These are phyloP conservation scores for Labeo calbasu DNA, from an alignment of 2,797 vertebrate species.

Conservation along the genomic window DNA sequence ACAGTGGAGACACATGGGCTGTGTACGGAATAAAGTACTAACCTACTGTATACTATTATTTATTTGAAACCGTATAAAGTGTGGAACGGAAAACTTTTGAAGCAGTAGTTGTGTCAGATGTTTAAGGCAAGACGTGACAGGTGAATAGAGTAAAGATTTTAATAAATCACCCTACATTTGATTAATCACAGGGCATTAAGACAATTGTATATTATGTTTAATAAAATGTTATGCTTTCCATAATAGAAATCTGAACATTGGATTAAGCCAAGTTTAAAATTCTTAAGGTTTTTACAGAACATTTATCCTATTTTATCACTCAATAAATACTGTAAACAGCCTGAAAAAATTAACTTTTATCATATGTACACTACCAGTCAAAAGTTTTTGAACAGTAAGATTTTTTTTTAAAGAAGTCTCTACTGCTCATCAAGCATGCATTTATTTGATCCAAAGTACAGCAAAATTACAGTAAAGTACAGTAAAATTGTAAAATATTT, in stretches of 20 bases:
- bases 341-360: not conserved
- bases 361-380: not conserved
- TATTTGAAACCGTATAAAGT: not conserved
- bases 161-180: not conserved
- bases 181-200: not conserved
- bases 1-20: slow-evolving; percentile 10
- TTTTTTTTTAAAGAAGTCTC: too few species aligned
- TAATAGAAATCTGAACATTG: not conserved
- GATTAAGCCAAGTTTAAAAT: not conserved
- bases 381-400: too few species aligned
- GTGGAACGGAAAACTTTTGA: not conserved
- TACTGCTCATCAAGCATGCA: too few species aligned
- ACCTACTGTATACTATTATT: not conserved
- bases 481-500: too few species aligned
- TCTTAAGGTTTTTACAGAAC: not conserved
- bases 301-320: not conserved
- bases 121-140: slow-evolving; percentile 8
- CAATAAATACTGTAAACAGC: not conserved
- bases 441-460: too few species aligned
- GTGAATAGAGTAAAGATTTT: not conserved
- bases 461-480: too few species aligned
- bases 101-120: not conserved
- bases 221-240: not conserved
- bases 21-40: slow-evolving; percentile 1
- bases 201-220: not conserved